Conservation (phyloP, 2,113 vertebrate species). For the Crotalus helleri region DNA sequence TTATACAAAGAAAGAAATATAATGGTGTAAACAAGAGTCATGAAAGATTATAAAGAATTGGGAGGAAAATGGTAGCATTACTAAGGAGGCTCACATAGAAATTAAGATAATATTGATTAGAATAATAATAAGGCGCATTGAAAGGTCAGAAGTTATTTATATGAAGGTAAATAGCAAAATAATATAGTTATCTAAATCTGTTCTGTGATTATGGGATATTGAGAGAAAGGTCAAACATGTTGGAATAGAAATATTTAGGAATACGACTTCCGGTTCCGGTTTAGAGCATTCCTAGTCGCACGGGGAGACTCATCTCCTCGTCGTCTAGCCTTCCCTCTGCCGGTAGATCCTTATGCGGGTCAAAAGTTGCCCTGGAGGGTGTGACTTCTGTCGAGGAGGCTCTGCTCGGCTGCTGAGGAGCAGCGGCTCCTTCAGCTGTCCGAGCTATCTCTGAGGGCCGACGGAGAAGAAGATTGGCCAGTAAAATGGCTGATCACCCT, state of each 20-base stretch:
- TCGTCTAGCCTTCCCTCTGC: too few species aligned
- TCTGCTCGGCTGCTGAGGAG: too few species aligned
- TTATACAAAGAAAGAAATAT: slow-evolving; percentile 1
- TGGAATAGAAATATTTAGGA: neutral
- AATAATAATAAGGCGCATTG: neutral
- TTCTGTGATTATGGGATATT: neutral
- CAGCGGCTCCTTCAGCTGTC: too few species aligned
- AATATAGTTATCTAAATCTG: slow-evolving; percentile 3
- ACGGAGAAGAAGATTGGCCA: too few species aligned
- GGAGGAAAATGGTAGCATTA: neutral
- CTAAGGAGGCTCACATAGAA: neutral
- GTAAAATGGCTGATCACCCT: too few species aligned
- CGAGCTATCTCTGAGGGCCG: too few species aligned
- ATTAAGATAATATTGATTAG: neutral
- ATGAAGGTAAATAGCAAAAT: neutral
- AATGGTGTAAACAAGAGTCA: neutral
- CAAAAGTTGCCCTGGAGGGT: too few species aligned
- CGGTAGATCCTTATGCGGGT: too few species aligned
- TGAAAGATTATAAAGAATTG: neutral
- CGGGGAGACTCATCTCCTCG: too few species aligned
- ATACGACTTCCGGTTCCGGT: neutral
- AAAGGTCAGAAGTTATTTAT: slow-evolving; percentile 5
- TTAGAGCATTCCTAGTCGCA: too few species aligned
- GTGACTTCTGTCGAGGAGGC: too few species aligned
- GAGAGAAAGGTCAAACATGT: neutral